Evolutionary conservation across 2,888 invertebrate species (phyloP), one percentile per base, ranked within the genome.

Genomic region (Desoria tigrina): DNA sequence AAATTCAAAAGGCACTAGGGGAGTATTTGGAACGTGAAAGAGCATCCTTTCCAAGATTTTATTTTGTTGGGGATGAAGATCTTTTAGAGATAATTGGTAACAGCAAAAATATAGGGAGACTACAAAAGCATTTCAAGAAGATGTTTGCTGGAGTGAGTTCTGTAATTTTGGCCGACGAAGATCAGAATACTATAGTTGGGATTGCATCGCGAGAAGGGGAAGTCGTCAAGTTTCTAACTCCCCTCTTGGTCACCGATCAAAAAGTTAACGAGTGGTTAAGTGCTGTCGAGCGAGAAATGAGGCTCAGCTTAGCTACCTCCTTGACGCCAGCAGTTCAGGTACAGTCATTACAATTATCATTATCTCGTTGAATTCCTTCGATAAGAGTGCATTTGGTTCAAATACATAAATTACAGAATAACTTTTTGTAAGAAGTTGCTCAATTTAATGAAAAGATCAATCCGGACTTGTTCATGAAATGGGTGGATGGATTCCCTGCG

Each of bases 41-140:
- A 77, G 94, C 95, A 51, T 98, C 97, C 23, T 99, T 99, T 82
- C 99, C 99, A 0, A 84, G 92, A 73, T 99, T 99, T 83, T 99
- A 99, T 82, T 99, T 99, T 81, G 99, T 99, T 68, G 99, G 99
- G 72, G 99, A 99, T 81, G 99, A 99, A 83, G 99, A 99, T 84
- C 83, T 99, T 69, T 83, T 99, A 66, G 99, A 99, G 82, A 99
- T 99, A 59, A 99, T 99, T 80, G 99, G 99, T 75, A 99, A 99
- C 84, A 96, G 96, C 82, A 99, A 99, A 82, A 99, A 99, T 81
- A 88, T 99, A 65, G 92, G 94, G 0, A 87, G 98, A 37, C 84
- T 99, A 11, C 99, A 99, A 81, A 99, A 99, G 79, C 99, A 99
- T 81, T 98, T 99, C 84, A 99, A 99, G 83, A 99, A 99, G 83